phyloP scores from a whole-genome alignment of 2,888 invertebrate species.

The Acholoe squamosa region DNA sequence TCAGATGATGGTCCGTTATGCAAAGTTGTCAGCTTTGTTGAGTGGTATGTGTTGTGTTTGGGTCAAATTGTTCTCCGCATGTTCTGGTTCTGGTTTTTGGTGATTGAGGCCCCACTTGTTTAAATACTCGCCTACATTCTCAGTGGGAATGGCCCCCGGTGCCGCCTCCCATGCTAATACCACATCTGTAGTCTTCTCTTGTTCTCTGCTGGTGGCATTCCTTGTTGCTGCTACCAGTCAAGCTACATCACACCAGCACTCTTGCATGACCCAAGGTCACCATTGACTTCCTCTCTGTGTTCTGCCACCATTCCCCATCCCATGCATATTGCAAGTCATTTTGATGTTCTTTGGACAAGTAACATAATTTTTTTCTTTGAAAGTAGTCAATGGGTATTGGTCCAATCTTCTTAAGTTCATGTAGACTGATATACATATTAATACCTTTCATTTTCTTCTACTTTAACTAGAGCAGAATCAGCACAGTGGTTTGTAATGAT shows the following conservation, averaged over 20 bases:
- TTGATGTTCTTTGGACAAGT: neutral
- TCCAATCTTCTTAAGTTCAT: constrained; percentile 42
- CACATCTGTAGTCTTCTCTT: neutral
- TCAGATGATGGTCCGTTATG: neutral
- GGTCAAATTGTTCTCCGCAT: neutral
- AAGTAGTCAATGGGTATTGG: neutral
- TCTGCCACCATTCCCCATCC: neutral
- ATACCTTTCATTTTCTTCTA: no score
- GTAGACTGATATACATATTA: constrained; percentile 18
- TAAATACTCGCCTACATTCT: neutral
- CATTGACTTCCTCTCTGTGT: neutral
- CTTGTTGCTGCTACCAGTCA: constrained; percentile 20
- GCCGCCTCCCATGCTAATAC: neutral
- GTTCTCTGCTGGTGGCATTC: constrained; percentile 12
- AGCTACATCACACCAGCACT: neutral
- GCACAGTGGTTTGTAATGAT: neutral
- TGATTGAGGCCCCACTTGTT: neutral
- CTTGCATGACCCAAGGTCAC: constrained; percentile 20
- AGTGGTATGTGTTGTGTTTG: constrained; percentile 7
- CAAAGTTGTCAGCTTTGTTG: constrained; percentile 3
- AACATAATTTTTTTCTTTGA: neutral
- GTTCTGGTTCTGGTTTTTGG: constrained; percentile 6
- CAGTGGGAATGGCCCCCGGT: neutral
- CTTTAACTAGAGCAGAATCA: neutral
- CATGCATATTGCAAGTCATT: constrained; percentile 38